Evolutionary conservation across 2,113 vertebrate species (phyloP).

Genomic region (Hypanus sabinus): DNA sequence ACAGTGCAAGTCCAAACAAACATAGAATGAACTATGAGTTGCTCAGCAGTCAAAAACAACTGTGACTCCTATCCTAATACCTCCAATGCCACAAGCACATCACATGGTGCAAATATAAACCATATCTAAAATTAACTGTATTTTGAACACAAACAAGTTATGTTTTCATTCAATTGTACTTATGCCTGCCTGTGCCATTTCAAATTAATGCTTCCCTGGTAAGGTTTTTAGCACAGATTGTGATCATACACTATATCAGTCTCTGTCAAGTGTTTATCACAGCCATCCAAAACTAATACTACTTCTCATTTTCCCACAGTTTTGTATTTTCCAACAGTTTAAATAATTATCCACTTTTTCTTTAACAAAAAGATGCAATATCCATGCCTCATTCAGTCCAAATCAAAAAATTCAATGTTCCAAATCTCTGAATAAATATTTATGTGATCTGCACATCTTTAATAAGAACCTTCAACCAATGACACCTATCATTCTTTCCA

Average conservation of each 20-base stretch:
- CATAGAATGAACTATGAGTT: background rate
- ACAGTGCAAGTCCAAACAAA: background rate
- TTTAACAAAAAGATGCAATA: background rate
- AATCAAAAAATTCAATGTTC: background rate
- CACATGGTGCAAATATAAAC: background rate
- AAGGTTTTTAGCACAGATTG: background rate
- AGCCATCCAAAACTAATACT: background rate
- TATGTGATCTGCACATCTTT: background rate
- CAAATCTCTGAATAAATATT: background rate
- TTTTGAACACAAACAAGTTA: background rate
- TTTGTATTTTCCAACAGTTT: background rate
- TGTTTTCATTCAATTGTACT: background rate
- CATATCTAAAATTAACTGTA: background rate
- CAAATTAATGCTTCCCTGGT: too few species aligned
- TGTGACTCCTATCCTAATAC: background rate
- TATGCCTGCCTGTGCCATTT: background rate
- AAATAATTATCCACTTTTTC: slow-evolving; percentile 20
- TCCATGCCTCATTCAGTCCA: background rate
- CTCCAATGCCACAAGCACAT: background rate
- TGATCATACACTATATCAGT: background rate
- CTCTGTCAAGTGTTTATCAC: background rate
- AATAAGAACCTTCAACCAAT: background rate
- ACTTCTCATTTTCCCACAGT: background rate
- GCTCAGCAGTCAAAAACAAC: background rate
- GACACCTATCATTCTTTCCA: background rate